phyloP scores from a whole-genome alignment of 2,113 vertebrate genomes.

The Okapia johnstoni region DNA sequence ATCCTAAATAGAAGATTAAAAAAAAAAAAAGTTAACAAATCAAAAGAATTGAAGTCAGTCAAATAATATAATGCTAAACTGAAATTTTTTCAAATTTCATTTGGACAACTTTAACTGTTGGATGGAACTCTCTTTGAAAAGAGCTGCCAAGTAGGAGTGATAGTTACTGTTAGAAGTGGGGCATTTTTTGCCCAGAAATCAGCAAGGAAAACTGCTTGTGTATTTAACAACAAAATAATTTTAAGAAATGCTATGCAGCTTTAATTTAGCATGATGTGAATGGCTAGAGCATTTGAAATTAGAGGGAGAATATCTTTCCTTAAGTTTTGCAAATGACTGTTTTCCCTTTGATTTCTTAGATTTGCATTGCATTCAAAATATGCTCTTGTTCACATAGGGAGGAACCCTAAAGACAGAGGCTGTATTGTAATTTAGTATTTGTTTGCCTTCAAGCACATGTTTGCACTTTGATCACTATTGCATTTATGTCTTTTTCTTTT shows the following conservation, averaged over 20 bases:
- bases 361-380: slow-evolving; percentile 67
- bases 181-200: not conserved
- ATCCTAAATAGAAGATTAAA: not conserved
- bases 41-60: not conserved
- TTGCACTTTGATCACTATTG: slow-evolving; percentile 15
- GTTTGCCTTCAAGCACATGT: slow-evolving; percentile 23
- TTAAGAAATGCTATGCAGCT: not conserved
- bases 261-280: slow-evolving; percentile 3
- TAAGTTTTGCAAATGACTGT: slow-evolving; percentile 44
- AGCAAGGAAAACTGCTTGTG: not conserved
- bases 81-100: slow-evolving; percentile 31
- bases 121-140: slow-evolving; percentile 53
- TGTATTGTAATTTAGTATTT: slow-evolving; percentile 33
- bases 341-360: slow-evolving; percentile 57
- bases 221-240: slow-evolving; percentile 19
- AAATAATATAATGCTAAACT: not conserved
- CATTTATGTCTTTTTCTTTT: slow-evolving; percentile 17
- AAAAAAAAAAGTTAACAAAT: not conserved
- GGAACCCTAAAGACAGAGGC: not conserved
- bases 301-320: slow-evolving; percentile 1
- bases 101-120: not conserved
- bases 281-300: not conserved
- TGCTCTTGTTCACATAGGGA: not conserved
- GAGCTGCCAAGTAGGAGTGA: not conserved
- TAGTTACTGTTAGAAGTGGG: slow-evolving; percentile 17